These are phyloP conservation scores for Stenurella melanura DNA, from an alignment of 2,888 invertebrate genomes.

Conservation along the genomic window DNA sequence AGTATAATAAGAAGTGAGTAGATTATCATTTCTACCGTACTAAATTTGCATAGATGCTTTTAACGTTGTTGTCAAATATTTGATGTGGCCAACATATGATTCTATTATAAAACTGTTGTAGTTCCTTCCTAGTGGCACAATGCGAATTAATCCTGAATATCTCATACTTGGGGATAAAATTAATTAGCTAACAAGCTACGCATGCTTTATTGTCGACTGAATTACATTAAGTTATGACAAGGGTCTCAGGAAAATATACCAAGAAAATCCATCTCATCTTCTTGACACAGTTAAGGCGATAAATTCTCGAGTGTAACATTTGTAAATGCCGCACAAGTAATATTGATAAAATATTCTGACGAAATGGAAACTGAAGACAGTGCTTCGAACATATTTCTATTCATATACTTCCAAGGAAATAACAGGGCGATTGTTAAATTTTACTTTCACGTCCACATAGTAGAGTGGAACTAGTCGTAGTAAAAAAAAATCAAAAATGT, in stretches of 20 bases:
- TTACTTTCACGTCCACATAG: too few species aligned
- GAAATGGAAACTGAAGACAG: not conserved
- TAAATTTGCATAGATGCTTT: too few species aligned
- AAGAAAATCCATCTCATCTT: slow-evolving; percentile 2
- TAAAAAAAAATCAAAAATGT: too few species aligned
- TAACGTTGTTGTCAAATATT: too few species aligned
- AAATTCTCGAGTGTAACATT: not conserved
- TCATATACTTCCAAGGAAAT: not conserved
- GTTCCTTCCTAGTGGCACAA: too few species aligned
- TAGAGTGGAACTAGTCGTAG: too few species aligned
- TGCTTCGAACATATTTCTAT: not conserved
- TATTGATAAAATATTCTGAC: not conserved
- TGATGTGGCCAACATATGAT: too few species aligned
- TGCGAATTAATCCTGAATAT: too few species aligned
- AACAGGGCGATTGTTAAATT: too few species aligned
- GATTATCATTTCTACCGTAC: too few species aligned
- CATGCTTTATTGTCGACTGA: slow-evolving; percentile 2
- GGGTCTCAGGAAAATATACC: slow-evolving; percentile 3
- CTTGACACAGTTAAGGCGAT: not conserved
- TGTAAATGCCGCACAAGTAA: slow-evolving; percentile 1
- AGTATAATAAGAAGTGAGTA: too few species aligned
- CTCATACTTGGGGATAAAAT: not conserved
- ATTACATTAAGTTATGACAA: slow-evolving; percentile 1
- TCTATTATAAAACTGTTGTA: too few species aligned
- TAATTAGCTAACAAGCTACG: not conserved